Evolutionary conservation across 2,888 invertebrate genomes (phyloP).

Genomic region (Ectropis crepuscularia): DNA sequence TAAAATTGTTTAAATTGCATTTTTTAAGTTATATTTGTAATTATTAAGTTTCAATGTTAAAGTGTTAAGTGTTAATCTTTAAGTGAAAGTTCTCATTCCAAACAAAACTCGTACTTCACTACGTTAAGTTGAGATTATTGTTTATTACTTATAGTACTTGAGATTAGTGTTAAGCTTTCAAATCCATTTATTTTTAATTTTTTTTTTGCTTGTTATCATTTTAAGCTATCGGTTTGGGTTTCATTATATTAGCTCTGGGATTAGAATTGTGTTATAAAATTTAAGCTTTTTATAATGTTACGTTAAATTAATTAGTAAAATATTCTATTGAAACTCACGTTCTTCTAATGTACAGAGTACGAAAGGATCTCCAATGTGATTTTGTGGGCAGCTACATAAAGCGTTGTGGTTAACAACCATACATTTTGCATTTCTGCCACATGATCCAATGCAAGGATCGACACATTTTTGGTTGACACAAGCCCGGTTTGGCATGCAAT

Average conservation of each 20-base stretch:
- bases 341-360: conserved; percentile 88
- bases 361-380: conserved; percentile 93
- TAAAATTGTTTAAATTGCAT: conserved; percentile 60
- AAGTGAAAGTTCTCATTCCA: too few species aligned
- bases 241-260: too few species aligned
- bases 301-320: conserved; percentile 25
- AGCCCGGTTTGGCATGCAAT: conserved; percentile 91
- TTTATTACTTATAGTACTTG: too few species aligned
- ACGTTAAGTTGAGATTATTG: too few species aligned
- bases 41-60: conserved; percentile 3
- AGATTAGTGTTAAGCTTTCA: conserved; percentile 7
- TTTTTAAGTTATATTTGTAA: neutral
- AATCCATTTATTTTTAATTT: neutral
- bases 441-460: conserved; percentile 93
- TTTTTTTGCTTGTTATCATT: conserved; percentile 22
- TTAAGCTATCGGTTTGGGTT: neutral
- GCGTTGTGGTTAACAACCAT: conserved; percentile 94
- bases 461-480: conserved; percentile 92
- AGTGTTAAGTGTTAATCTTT: too few species aligned
- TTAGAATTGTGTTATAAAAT: too few species aligned
- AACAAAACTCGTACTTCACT: too few species aligned
- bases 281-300: conserved; percentile 1
- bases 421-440: conserved; percentile 92
- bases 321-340: conserved; percentile 81
- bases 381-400: conserved; percentile 91